Evolutionary conservation across 2,797 vertebrate genomes (phyloP).

Genomic region (Cyclopterus lumpus): DNA sequence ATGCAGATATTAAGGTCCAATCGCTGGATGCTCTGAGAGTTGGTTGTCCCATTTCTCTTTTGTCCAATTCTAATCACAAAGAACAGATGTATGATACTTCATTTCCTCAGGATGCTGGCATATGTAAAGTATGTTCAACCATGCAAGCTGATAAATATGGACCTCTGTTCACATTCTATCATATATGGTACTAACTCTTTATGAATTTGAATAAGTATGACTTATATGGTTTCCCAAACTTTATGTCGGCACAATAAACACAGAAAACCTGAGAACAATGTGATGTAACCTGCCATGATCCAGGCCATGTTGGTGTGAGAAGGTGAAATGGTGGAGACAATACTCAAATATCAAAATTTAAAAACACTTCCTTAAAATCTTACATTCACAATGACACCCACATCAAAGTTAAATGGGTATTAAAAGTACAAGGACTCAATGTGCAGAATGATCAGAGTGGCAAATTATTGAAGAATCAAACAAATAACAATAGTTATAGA

Average conservation of each 20-base stretch:
- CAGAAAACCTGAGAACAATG: neutral
- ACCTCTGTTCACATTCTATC: neutral
- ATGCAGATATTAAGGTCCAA: slow-evolving; percentile 74
- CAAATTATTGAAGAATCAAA: neutral
- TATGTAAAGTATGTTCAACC: slow-evolving; percentile 21
- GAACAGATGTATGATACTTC: slow-evolving; percentile 53
- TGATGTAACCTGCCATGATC: neutral
- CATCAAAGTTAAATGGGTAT: neutral
- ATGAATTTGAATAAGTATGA: neutral
- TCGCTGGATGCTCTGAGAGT: slow-evolving; percentile 63
- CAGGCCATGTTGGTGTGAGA: neutral
- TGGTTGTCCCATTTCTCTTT: slow-evolving; percentile 56
- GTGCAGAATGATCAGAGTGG: neutral
- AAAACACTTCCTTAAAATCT: neutral
- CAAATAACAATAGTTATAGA: neutral
- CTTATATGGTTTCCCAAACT: neutral
- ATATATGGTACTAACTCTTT: neutral
- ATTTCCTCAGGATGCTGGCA: slow-evolving; percentile 42
- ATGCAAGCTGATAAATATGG: slow-evolving; percentile 22
- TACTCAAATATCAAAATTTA: neutral
- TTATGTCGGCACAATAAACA: neutral
- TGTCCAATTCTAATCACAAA: slow-evolving; percentile 66
- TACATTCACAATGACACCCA: neutral
- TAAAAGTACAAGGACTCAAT: neutral
- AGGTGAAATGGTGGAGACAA: neutral